Evolutionary conservation across 92 coral and sea anemone species (phyloP), one percentile per base, ranked within the genome.

Genomic region (Actinostola sp.): DNA sequence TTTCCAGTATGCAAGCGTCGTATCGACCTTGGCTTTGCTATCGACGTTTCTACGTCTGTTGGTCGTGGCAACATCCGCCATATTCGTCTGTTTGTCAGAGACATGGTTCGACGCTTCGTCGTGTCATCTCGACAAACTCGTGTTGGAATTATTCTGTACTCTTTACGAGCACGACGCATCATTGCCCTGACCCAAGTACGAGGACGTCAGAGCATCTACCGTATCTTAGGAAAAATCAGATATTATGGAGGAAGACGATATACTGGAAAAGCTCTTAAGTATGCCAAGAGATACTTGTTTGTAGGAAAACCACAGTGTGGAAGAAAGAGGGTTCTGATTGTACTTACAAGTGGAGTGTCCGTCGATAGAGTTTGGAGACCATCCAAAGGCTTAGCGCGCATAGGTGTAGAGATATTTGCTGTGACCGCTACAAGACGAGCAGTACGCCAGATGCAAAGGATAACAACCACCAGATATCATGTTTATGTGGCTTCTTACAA

Each of bases 351-450:
- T 34, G 77, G 1, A 82, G 94, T 17, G 84, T 59, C 1, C 81
- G 90, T 7, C 63, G 76, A 19, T 90, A 89, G 63, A 1, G 30
- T 70, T 20, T 8, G 60, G 19, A 43, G 62, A 34, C 95, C 95
- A 19, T 77, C 90, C 14, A 71, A 72, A 31, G 51, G 75, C 20
- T 25, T 89, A 31, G 54, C 61, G 10, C 82, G 73, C 7, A 52
- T 45, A 62, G 91, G 91, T 33, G 88, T 89, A 0, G 91, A 89
- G 52, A 48, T 78, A 21, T 85, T 81, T 57, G 79, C 78, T n/a
- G 42, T 89, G 72, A 91, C 73, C 15, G 46, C 82, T 7, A 66
- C 43, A 2, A 82, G 84, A 12, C 35, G 55, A 9, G 80, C 54
- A 5, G 23, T 42, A 25, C 53, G 64, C 42, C 43, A 61, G 23